Evolutionary conservation across 2,113 vertebrate species (phyloP), one percentile per base, ranked within the genome.

Genomic region (Tachycineta bicolor): DNA sequence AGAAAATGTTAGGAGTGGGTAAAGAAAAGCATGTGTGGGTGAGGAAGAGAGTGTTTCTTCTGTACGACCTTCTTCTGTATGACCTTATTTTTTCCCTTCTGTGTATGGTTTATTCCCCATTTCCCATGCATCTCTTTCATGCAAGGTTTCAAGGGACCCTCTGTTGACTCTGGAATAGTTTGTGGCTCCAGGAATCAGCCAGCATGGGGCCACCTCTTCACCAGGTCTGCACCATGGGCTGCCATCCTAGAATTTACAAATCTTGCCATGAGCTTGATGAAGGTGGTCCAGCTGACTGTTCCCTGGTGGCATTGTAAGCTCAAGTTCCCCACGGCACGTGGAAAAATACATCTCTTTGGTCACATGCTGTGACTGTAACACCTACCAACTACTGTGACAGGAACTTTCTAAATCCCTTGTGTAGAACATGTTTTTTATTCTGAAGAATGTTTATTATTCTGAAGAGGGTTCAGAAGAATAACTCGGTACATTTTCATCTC

Each of bases 391-490:
- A 4, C 75, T 47, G 63, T 83, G 67, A 77, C 75, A 85, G 43
- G 70, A 64, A 28, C 46, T 80, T 87, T 76, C 37, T 73, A 53
- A 89, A 59, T 65, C 46, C 20, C 22, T 10, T 22, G 16, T 18
- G 26, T 47, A 43, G 78, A 63, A 65, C 12, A 52, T 70, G 58
- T 92, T 76, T 86, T 29, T 47, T 73, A 6, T 89, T 85, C 55
- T 52, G 59, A 73, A 90, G 67, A 82, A 37, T 12, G 80, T 92
- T 76, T 86, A 33, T 47, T 73, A 6, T 89, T 85, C 55, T 52
- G 59, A 73, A 90, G 67, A 82, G 21, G 18, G 26, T 69, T 86
- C 23, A 33, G 70, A 73, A 92, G 77, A 94, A 86, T 59, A 2
- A 33, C 63, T 81, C 7, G 2, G 33, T 80, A 47, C 43, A 4